These are phyloP conservation scores for Calonectris borealis DNA, from an alignment of 2,113 vertebrate genomes.

Conservation along the genomic window DNA sequence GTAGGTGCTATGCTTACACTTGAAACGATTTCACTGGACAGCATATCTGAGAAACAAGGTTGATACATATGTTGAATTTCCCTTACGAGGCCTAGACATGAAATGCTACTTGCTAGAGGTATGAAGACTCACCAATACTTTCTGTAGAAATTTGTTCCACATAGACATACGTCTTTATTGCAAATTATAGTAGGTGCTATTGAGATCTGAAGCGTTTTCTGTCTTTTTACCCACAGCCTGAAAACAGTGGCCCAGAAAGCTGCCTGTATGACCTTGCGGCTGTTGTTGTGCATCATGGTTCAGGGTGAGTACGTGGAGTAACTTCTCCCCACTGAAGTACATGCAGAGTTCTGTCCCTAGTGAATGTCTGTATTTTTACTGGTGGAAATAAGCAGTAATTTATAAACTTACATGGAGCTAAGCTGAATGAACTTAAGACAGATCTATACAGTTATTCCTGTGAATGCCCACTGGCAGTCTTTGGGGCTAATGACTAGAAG, in stretches of 20 bases:
- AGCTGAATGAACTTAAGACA: neutral
- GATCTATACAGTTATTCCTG: neutral
- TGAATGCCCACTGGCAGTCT: neutral
- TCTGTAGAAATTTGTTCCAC: neutral
- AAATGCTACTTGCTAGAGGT: slow-evolving; percentile 95
- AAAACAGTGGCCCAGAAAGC: slow-evolving; percentile 85
- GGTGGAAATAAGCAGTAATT: neutral
- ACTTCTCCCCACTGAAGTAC: neutral
- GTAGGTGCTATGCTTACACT: slow-evolving; percentile 95
- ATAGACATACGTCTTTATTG: accelerated
- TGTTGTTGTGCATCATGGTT: slow-evolving; percentile 97
- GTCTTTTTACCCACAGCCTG: slow-evolving; percentile 76
- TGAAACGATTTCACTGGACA: slow-evolving; percentile 98
- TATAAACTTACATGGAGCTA: neutral
- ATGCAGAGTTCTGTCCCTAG: neutral
- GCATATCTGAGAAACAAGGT: slow-evolving; percentile 97
- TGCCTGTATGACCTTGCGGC: slow-evolving; percentile 93
- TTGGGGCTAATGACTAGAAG: neutral
- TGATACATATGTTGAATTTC: slow-evolving; percentile 96
- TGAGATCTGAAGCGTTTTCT: neutral
- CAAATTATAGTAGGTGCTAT: neutral
- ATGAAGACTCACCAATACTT: neutral
- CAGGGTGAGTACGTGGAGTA: slow-evolving; percentile 83
- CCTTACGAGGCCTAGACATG: slow-evolving; percentile 91
- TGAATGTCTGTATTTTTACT: neutral